Evolutionary conservation across 2,113 vertebrate genomes (phyloP), one percentile per base, ranked within the genome.

Genomic region (Eurypyga helias): DNA sequence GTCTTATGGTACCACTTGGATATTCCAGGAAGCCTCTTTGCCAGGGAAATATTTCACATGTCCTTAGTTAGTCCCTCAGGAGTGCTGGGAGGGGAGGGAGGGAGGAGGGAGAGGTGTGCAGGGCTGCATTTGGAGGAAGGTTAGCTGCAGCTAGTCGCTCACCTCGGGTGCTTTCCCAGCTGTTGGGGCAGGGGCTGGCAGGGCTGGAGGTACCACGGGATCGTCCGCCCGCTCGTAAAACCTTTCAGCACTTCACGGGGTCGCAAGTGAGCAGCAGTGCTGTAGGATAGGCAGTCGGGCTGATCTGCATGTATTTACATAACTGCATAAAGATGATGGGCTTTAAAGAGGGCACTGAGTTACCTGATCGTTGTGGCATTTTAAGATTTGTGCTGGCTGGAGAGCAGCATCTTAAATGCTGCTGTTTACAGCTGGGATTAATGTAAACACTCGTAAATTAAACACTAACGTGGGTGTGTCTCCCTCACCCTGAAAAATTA

Each of bases 401-500:
- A 45, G n/a, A n/a, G n/a, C 73, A 70, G 48, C 82, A 77, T 52
- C 87, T 67, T 66, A 33, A 84, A 64, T 58, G 72, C 92, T 87
- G 83, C 67, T 51, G 61, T 87, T 65, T 80, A 38, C 75, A 52
- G 83, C 55, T 13, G 4, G 95, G 92, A 15, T 48, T 84, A 64
- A 67, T 58, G 82, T 94, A 81, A 93, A 29, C 43, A 52, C 17
- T 17, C 57, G 70, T 58, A 38, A 75, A 70, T 64, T 23, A 60
- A 57, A 28, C 14, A 16, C 67, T 62, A 64, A 89, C 51, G 8
- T 16, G 82, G 92, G 93, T 80, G 87, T 84, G 90, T 58, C 78
- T 87, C 84, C 91, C 87, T 87, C 77, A 69, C 86, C 94, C 93
- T 90, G 87, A 61, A 83, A 87, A 65, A 94, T 97, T 75, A 75